Evolutionary conservation across 1,140 invertebrate genomes (phyloP), one percentile per base, ranked within the genome.

Genomic region (Drosophila yakuba): DNA sequence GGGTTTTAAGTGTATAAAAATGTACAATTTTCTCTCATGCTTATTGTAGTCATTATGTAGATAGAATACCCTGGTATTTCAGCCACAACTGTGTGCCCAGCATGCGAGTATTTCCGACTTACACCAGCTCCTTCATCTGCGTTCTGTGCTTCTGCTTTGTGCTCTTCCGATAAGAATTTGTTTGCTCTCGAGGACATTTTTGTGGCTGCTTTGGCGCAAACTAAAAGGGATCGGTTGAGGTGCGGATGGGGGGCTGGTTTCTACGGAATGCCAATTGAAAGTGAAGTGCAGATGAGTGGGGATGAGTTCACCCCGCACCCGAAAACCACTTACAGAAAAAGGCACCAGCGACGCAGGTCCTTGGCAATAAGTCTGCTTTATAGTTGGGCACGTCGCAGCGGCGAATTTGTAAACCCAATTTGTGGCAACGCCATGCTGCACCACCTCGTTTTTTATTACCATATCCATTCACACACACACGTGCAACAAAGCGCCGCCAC

Each of bases 221-320:
- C 52, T 67, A 43, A 52, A 72, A 50, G 72, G 59, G 28, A 56
- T 61, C 59, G 25, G 20, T 17, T 3, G 36, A 15, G 8, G 17
- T 5, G 12, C 12, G 25, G 17, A 6, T 28, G 41, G n/a, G n/a
- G 3, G 11, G 56, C 39, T 66, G 52, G 59, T 44, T 47, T 28
- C 67, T 28, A 71, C 25, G 74, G 82, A 86, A 88, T 88, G 84
- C 76, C 83, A 89, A 88, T 89, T 83, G 76, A 74, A 89, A 88
- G 83, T 83, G 83, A 89, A 88, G 83, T 88, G 67, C 48, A 78
- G 83, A 78, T 88, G 83, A 82, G 79, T 72, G 71, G 25, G 66
- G 12, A 8, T 32, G 8, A 8, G 8, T 8, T 20, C 20, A 20
- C 20, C 3, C 43, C 62, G 8, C 50, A 25, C 62, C 25, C 25